phyloP scores from a whole-genome alignment of 2,888 invertebrate genomes.

The Ochropacha duplaris region DNA sequence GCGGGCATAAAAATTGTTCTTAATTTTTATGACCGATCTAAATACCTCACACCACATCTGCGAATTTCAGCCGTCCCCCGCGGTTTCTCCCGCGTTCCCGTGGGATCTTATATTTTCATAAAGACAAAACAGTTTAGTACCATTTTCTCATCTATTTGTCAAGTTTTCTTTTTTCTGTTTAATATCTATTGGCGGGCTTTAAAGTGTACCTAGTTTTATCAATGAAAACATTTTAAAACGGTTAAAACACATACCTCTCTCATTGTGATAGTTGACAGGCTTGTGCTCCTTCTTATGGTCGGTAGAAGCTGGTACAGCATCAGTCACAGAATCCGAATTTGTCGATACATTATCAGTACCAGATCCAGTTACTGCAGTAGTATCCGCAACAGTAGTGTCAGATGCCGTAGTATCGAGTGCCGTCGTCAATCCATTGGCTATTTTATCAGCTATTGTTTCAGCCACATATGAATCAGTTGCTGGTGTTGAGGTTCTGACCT shows the following conservation, averaged over 20 bases:
- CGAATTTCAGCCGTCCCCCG: too few relatives aligned
- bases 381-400: slow-evolving; percentile 15
- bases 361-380: slow-evolving; percentile 18
- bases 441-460: slow-evolving; percentile 33
- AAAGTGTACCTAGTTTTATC: too few relatives aligned
- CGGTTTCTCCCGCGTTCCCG: too few relatives aligned
- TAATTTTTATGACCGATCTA: too few relatives aligned
- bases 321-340: slow-evolving; percentile 36
- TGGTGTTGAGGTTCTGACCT: slow-evolving; percentile 28
- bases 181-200: too few relatives aligned
- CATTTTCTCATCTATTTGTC: too few relatives aligned
- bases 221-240: background rate
- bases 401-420: slow-evolving; percentile 18
- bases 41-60: too few relatives aligned
- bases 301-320: slow-evolving; percentile 58
- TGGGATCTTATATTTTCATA: too few relatives aligned
- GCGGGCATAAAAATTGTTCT: too few relatives aligned
- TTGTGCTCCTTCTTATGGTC: slow-evolving; percentile 52
- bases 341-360: slow-evolving; percentile 29
- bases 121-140: too few relatives aligned
- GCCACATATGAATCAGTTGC: slow-evolving; percentile 38
- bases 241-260: slow-evolving; percentile 58
- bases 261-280: slow-evolving; percentile 44
- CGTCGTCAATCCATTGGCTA: slow-evolving; percentile 21
- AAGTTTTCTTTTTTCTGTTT: too few relatives aligned